phyloP scores from a whole-genome alignment of 2,797 vertebrate species.

The Glossophaga mutica region DNA sequence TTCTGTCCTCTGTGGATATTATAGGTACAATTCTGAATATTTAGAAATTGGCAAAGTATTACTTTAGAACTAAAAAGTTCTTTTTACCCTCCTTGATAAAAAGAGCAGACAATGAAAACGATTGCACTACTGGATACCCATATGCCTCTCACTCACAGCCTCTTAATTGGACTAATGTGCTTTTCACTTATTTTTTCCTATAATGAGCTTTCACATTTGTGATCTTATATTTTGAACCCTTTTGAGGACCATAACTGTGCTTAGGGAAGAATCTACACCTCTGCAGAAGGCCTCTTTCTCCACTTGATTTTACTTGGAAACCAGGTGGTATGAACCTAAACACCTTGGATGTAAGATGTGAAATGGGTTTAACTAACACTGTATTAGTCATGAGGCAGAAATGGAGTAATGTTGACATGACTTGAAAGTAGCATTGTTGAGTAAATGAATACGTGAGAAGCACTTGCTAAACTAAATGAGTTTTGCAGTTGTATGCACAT shows the following conservation, averaged over 20 bases:
- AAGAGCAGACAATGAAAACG: not conserved
- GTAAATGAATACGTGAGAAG: slow-evolving; percentile 81
- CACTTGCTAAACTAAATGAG: slow-evolving; percentile 82
- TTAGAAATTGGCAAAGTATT: not conserved
- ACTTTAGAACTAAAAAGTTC: slow-evolving; percentile 12
- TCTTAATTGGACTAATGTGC: slow-evolving; percentile 22
- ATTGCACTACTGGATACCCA: not conserved
- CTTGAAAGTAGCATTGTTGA: slow-evolving; percentile 83
- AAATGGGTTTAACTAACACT: slow-evolving; percentile 79
- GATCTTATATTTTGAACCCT: not conserved
- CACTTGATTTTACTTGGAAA: slow-evolving; percentile 76
- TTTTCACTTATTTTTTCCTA: not conserved
- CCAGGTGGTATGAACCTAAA: slow-evolving; percentile 75
- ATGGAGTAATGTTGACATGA: slow-evolving; percentile 81
- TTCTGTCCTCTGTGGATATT: not conserved
- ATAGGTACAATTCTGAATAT: not conserved
- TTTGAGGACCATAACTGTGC: not conserved
- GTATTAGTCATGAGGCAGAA: slow-evolving; percentile 83
- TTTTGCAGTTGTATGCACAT: slow-evolving; percentile 76
- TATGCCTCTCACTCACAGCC: not conserved
- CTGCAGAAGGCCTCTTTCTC: slow-evolving; percentile 57
- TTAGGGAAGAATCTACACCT: not conserved
- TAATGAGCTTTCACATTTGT: not conserved
- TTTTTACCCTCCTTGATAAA: not conserved
- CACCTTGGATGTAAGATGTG: slow-evolving; percentile 42